phyloP scores from a whole-genome alignment of 64 coral and sea anemone genomes.

The Montipora efflorescens region DNA sequence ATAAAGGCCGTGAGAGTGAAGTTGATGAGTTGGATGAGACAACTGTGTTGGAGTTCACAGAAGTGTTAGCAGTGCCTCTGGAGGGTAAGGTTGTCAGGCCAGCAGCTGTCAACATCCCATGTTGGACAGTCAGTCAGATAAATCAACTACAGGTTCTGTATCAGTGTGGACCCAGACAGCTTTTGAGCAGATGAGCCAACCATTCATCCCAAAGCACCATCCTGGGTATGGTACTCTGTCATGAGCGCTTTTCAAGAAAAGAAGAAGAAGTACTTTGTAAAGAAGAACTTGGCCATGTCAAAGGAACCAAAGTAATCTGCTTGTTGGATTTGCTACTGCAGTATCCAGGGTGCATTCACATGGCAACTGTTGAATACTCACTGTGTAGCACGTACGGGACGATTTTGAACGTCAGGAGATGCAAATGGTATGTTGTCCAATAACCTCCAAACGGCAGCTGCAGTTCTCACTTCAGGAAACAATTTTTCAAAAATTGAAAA shows the following conservation, averaged over 20 bases:
- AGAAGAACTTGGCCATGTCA: conserved; percentile 47
- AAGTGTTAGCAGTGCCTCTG: background rate
- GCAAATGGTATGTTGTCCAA: conserved; percentile 28
- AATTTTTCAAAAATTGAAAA: conserved; percentile 55
- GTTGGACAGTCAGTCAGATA: background rate
- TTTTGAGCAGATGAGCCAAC: background rate
- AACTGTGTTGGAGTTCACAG: background rate
- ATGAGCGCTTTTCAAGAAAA: background rate
- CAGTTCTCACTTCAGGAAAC: conserved; percentile 53
- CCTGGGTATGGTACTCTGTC: background rate
- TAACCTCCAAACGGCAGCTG: conserved; percentile 43
- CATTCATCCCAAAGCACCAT: background rate
- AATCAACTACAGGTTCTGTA: conserved; percentile 1
- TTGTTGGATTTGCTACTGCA: conserved; percentile 29
- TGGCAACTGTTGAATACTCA: conserved; percentile 1
- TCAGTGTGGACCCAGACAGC: background rate
- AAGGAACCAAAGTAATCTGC: conserved; percentile 58
- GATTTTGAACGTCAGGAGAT: conserved; percentile 12
- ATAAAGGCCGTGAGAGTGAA: background rate
- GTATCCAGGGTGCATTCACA: conserved; percentile 45
- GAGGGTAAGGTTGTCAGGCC: background rate
- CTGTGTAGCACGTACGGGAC: conserved; percentile 11
- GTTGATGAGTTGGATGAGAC: conserved; percentile 2
- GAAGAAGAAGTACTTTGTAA: background rate
- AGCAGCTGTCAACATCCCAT: background rate